Base-by-base conservation (phyloP, 2,113 vertebrate species). In the Gila orcuttii region DNA sequence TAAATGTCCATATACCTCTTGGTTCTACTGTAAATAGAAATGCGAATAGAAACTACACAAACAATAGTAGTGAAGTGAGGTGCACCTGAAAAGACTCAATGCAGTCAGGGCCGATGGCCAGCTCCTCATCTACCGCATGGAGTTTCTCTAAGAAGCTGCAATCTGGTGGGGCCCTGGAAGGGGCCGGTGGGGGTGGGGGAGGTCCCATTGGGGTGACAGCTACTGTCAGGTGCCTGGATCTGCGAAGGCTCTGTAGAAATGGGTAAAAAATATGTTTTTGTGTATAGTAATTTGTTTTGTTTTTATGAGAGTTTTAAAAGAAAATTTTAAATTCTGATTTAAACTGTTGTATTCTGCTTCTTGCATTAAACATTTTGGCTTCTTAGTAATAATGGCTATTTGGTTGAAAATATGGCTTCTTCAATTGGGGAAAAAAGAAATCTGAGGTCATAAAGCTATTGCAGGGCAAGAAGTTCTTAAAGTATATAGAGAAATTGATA, bases 61-160 rank as follows among this genome's bases (percentile, higher is more conserved):
- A 39, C 25, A 57, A n/a, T 57, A 79, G 1, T 3, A 66, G 12
- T 47, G 21, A 66, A 25, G 6, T 6, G 17, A 45, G 8, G 60
- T 91, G 81, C 19, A 99, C 97, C 97, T 98, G 97, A 89, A 94
- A 98, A 17, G 97, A 93, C 57, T 97, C 96, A 92, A 97, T 94
- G 87, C 96, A 97, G 4, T 96, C 95, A 0, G 95, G 94, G 83
- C 95, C 94, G 0, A 93, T 93, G 1, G 95, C 96, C 90, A 99
- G 79, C 79, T 99, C 98, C 13, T 98, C 97, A 64, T 99, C 98
- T 85, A 99, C 98, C 0, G 98, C 97, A 0, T 98, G 95, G 9
- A 99, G 93, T 80, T 98, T 97, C 93, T 99, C 97, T 95, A 99
- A 95, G 91, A 99, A 99, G 4, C 91, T 89, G 91, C 94, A 95